Conservation (phyloP, 2,797 vertebrate genomes). For the Microcaecilia unicolor region DNA sequence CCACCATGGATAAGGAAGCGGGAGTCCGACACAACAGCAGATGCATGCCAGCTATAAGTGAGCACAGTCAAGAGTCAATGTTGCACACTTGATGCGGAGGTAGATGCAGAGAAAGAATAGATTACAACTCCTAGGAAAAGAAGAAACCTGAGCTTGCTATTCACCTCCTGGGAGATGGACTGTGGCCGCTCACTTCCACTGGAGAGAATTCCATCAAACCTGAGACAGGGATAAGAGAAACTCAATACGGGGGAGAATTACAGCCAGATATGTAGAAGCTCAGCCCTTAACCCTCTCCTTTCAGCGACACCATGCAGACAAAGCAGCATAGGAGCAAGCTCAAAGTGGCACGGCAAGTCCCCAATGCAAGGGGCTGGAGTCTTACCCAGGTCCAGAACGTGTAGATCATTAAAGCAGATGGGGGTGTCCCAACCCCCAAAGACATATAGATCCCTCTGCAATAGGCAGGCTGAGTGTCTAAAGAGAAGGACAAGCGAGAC, state of each 20-base stretch:
- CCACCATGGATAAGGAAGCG: slow-evolving; percentile 67
- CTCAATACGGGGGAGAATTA: too few species aligned
- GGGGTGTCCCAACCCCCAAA: slow-evolving; percentile 77
- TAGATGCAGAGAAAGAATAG: too few species aligned
- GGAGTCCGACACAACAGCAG: slow-evolving; percentile 54
- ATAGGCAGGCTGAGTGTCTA: slow-evolving; percentile 70
- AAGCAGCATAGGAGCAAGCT: too few species aligned
- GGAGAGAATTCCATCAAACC: slow-evolving; percentile 72
- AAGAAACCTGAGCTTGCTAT: too few species aligned
- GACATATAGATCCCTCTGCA: slow-evolving; percentile 63
- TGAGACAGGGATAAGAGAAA: slow-evolving; percentile 12
- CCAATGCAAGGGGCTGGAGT: too few species aligned
- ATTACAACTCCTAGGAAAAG: too few species aligned
- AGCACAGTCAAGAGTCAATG: neutral
- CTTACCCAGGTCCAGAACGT: slow-evolving; percentile 67
- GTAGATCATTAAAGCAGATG: slow-evolving; percentile 69
- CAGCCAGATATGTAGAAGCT: too few species aligned
- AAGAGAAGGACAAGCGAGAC: neutral
- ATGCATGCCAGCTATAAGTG: slow-evolving; percentile 62
- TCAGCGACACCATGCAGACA: neutral
- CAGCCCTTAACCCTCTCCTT: too few species aligned
- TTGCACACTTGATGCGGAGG: too few species aligned
- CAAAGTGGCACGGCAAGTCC: too few species aligned
- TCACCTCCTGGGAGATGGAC: slow-evolving; percentile 65
- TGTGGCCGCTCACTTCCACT: slow-evolving; percentile 50